phyloP scores from a whole-genome alignment of 1,140 invertebrate species.

The Pseudobourletiella spinata region DNA sequence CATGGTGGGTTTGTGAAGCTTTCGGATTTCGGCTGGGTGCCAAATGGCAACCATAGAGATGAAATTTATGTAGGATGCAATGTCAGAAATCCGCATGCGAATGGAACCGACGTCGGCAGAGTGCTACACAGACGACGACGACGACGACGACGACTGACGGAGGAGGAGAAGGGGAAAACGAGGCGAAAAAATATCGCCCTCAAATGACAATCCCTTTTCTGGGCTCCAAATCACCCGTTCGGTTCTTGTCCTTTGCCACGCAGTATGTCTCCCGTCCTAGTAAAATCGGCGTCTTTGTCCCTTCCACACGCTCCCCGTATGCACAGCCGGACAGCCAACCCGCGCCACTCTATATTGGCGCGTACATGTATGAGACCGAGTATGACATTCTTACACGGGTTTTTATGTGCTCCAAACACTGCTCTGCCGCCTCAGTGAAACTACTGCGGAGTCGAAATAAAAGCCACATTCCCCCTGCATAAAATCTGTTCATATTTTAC shows the following conservation, averaged over 20 bases:
- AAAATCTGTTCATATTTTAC: too few relatives aligned
- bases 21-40: constrained; percentile 28
- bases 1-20: constrained; percentile 23
- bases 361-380: too few relatives aligned
- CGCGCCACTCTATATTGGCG: too few relatives aligned
- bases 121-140: background rate
- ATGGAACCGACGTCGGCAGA: constrained; percentile 11
- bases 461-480: too few relatives aligned
- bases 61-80: constrained; percentile 28
- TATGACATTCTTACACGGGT: too few relatives aligned
- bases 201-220: constrained; percentile 24
- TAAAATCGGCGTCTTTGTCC: constrained; percentile 4
- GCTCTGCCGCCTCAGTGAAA: too few relatives aligned
- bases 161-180: background rate
- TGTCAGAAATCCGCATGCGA: constrained; percentile 31
- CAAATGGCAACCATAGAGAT: constrained; percentile 28
- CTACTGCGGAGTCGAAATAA: too few relatives aligned
- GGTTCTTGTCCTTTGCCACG: constrained; percentile 7
- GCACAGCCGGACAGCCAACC: too few relatives aligned
- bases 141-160: background rate
- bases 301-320: too few relatives aligned
- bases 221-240: constrained; percentile 8
- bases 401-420: too few relatives aligned
- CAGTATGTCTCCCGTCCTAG: constrained; percentile 1
- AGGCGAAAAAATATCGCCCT: constrained; percentile 27